phyloP scores from a whole-genome alignment of 2,888 invertebrate species.

The Drosophila quinaria region DNA sequence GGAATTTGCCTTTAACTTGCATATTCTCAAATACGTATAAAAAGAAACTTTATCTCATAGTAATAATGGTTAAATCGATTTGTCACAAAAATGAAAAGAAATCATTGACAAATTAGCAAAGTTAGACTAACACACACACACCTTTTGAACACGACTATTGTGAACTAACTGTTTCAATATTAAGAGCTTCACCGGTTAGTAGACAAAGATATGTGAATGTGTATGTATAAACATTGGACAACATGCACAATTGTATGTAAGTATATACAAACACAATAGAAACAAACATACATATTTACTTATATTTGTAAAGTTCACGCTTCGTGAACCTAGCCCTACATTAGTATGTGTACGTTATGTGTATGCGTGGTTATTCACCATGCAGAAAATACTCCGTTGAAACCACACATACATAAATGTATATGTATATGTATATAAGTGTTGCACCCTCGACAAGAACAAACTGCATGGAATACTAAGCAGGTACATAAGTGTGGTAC shows the following conservation, averaged over 20 bases:
- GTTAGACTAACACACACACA: constrained; percentile 10
- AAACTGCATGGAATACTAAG: constrained; percentile 5
- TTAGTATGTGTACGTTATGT: neutral
- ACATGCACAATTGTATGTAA: neutral
- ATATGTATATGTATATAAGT: neutral
- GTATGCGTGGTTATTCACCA: constrained; percentile 3
- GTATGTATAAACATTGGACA: neutral
- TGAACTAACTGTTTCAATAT: constrained; percentile 38
- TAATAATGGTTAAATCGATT: constrained; percentile 16
- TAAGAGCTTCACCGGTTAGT: constrained; percentile 29
- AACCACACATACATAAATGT: neutral
- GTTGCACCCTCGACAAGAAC: neutral
- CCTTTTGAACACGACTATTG: constrained; percentile 20
- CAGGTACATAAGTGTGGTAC: neutral
- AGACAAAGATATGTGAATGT: constrained; percentile 18
- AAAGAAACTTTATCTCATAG: neutral
- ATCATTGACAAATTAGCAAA: neutral
- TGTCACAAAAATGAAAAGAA: constrained; percentile 4
- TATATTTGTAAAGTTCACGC: constrained; percentile 50
- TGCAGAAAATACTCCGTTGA: constrained; percentile 1
- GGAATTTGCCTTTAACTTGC: constrained; percentile 5
- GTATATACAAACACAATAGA: constrained; percentile 4
- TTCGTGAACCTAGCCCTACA: constrained; percentile 30
- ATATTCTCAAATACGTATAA: neutral
- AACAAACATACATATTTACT: neutral